phyloP scores from a whole-genome alignment of 2,888 invertebrate species.

The Heteropelma amictum region DNA sequence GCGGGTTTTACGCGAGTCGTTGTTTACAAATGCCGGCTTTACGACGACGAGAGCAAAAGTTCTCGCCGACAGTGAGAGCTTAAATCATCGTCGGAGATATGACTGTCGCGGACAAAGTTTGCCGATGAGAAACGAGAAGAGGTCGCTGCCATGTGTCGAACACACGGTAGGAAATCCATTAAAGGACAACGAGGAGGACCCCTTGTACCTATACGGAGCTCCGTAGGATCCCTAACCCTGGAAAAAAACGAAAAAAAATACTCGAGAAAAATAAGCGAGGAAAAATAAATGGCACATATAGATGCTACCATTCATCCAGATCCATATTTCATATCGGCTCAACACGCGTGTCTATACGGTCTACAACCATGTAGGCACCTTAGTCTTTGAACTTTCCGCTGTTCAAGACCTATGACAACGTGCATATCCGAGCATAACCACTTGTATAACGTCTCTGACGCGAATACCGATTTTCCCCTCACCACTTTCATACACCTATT shows the following conservation, averaged over 20 bases:
- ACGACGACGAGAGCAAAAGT: conserved; percentile 39
- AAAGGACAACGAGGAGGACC: neutral
- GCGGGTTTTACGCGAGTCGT: neutral
- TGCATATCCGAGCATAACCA: no score
- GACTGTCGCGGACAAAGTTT: conserved; percentile 36
- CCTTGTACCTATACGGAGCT: neutral
- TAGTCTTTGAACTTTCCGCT: neutral
- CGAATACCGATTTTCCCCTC: neutral
- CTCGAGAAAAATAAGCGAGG: neutral
- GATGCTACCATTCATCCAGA: conserved; percentile 7
- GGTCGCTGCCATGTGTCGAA: conserved; percentile 66
- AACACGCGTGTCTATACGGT: conserved; percentile 13
- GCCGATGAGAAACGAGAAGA: conserved; percentile 46
- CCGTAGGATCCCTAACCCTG: neutral
- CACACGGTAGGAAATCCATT: conserved; percentile 58
- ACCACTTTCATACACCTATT: conserved; percentile 36
- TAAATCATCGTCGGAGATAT: conserved; percentile 8
- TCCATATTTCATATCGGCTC: neutral
- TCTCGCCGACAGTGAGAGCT: conserved; percentile 23
- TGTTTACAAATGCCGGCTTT: conserved; percentile 52
- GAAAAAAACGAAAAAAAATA: conserved; percentile 1
- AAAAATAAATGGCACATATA: neutral
- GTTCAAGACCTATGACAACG: conserved; percentile 6
- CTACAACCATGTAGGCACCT: no score
- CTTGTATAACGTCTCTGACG: conserved; percentile 31